A percentile compares a stretch with the other conserved stretches of the same genome.
Evolutionary conservation across 1,140 invertebrate species (phyloP).

Genomic region (Drosophila tsacasi): DNA sequence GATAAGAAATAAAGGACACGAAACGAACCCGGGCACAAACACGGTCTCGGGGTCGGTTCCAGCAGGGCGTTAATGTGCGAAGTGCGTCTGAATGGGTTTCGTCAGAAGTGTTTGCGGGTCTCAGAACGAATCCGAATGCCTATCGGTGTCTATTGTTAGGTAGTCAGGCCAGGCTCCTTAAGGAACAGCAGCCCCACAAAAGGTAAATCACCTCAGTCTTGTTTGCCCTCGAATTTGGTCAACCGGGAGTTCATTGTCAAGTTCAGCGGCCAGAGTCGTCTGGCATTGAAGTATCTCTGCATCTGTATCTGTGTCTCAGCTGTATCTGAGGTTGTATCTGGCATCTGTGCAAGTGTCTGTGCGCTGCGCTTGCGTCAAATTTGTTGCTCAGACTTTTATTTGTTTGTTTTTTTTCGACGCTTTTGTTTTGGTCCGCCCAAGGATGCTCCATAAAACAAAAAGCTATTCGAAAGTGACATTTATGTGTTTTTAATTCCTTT

Average conservation of each 20-base stretch:
- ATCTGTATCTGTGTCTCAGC: slow-evolving; percentile 13
- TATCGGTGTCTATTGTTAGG: slow-evolving; percentile 44
- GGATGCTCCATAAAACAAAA: slow-evolving; percentile 82
- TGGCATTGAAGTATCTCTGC: slow-evolving; percentile 27
- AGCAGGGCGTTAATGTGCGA: slow-evolving; percentile 79
- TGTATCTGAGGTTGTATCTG: slow-evolving; percentile 34
- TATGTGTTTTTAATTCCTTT: slow-evolving; percentile 82
- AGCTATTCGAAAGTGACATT: slow-evolving; percentile 79
- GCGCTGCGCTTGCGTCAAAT: slow-evolving; percentile 77
- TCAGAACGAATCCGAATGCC: slow-evolving; percentile 30
- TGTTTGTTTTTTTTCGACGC: slow-evolving; percentile 1
- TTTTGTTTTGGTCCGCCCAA: slow-evolving; percentile 56
- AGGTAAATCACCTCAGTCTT: slow-evolving; percentile 54
- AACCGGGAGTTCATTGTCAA: slow-evolving; percentile 59
- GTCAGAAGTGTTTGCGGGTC: slow-evolving; percentile 52
- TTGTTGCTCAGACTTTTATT: slow-evolving; percentile 49
- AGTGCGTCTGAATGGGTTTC: slow-evolving; percentile 81
- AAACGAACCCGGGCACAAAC: slow-evolving; percentile 8
- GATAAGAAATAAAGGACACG: slow-evolving; percentile 51
- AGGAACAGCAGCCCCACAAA: slow-evolving; percentile 31
- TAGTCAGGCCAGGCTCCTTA: slow-evolving; percentile 19
- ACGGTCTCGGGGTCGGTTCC: background rate
- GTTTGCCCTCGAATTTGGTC: slow-evolving; percentile 54
- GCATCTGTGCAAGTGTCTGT: slow-evolving; percentile 46
- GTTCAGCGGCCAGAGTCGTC: slow-evolving; percentile 50